Evolutionary conservation across 2,113 vertebrate species (phyloP).

Genomic region (Emberiza fucata): DNA sequence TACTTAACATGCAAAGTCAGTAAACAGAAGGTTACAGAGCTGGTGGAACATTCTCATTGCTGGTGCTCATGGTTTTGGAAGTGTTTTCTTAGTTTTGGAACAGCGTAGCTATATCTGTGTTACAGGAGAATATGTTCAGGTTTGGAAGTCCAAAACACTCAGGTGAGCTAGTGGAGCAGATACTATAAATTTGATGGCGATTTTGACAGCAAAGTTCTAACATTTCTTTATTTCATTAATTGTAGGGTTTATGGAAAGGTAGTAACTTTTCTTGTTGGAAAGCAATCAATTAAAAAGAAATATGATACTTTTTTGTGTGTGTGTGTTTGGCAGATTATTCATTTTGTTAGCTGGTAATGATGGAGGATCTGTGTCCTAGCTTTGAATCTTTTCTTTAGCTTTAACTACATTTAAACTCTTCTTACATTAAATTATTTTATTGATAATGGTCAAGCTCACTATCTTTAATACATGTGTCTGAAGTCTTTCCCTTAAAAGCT

Average conservation of each 20-base stretch:
- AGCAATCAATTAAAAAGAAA: not conserved
- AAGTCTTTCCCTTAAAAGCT: not conserved
- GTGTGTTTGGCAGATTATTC: not conserved
- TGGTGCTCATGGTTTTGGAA: not conserved
- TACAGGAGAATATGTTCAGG: not conserved
- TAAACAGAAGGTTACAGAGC: not conserved
- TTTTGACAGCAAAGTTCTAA: not conserved
- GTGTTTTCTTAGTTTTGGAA: not conserved
- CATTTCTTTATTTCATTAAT: not conserved
- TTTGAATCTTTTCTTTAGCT: not conserved
- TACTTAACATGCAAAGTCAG: not conserved
- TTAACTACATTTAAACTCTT: not conserved
- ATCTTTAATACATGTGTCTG: not conserved
- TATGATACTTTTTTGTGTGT: not conserved
- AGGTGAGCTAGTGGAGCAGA: not conserved
- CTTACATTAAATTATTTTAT: not conserved
- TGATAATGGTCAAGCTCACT: not conserved
- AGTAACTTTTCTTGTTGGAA: not conserved
- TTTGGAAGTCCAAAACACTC: not conserved
- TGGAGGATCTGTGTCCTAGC: not conserved
- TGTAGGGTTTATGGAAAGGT: not conserved
- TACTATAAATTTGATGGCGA: not conserved
- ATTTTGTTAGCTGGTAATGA: not conserved
- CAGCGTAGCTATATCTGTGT: not conserved
- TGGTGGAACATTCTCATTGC: not conserved